Conservation (phyloP, 1,140 invertebrate species). For the Hermetia illucens region DNA sequence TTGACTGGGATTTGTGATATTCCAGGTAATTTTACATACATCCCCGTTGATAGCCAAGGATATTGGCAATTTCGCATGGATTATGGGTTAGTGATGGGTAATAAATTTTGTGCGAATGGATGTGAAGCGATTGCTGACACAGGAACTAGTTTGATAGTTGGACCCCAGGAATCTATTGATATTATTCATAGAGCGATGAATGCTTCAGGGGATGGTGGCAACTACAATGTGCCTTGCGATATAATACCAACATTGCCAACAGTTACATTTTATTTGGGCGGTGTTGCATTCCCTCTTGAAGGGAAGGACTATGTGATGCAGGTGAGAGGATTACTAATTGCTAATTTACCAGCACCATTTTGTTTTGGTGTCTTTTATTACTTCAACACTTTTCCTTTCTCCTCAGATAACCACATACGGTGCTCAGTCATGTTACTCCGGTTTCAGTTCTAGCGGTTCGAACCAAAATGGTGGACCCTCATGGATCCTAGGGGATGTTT, state of each 20-base stretch:
- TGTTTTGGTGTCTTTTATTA: no score
- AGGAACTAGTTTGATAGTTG: conserved; percentile 53
- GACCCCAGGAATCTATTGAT: conserved; percentile 43
- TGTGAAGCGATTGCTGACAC: conserved; percentile 55
- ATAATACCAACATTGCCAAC: not conserved
- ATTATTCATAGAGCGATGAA: conserved; percentile 8
- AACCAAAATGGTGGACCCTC: no score
- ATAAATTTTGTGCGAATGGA: conserved; percentile 25
- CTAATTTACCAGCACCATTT: not conserved
- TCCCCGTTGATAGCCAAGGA: conserved; percentile 5
- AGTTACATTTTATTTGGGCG: not conserved
- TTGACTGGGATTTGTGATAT: no score
- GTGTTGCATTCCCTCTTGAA: not conserved
- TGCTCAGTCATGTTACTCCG: not conserved
- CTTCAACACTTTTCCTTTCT: no score
- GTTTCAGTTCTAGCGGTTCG: no score
- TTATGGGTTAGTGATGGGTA: no score
- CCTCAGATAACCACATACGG: no score
- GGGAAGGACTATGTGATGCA: not conserved
- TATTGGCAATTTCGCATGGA: conserved; percentile 12
- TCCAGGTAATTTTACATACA: conserved; percentile 4
- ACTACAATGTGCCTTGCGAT: not conserved
- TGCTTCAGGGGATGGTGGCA: not conserved
- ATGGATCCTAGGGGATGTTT: conserved; percentile 36
- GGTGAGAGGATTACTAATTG: no score